Percentiles rank a stretch among this genome's conserved stretches.
phyloP scores from a whole-genome alignment of 2,888 invertebrate genomes.

The Drosophila anomalipes region DNA sequence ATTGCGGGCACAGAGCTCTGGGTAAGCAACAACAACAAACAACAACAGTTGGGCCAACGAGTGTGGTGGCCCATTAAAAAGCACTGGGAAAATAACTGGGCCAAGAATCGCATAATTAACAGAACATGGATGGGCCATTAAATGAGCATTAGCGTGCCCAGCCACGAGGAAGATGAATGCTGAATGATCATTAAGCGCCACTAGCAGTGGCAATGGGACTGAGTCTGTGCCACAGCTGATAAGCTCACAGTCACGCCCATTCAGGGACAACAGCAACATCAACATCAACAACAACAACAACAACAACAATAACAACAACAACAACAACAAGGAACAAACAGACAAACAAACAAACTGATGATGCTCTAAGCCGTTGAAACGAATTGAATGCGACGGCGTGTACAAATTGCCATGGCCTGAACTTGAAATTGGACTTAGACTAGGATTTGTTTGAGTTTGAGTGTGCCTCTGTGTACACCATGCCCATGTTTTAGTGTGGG shows the following conservation, averaged over 20 bases:
- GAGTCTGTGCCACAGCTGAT: constrained; percentile 53
- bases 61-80: constrained; percentile 61
- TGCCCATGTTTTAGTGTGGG: not conserved
- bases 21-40: constrained; percentile 17
- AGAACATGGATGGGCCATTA: constrained; percentile 61
- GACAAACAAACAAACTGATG: constrained; percentile 19
- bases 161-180: constrained; percentile 7
- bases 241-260: constrained; percentile 38
- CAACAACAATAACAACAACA: too few species aligned
- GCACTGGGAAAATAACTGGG: constrained; percentile 66
- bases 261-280: constrained; percentile 9
- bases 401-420: constrained; percentile 49
- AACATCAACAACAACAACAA: too few species aligned
- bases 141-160: constrained; percentile 59
- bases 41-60: not conserved
- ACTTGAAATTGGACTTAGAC: constrained; percentile 47
- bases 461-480: not conserved
- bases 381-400: constrained; percentile 35
- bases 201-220: constrained; percentile 22
- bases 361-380: constrained; percentile 54
- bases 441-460: constrained; percentile 19
- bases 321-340: not conserved
- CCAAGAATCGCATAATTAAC: constrained; percentile 76
- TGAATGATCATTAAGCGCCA: constrained; percentile 38
- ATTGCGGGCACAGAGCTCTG: constrained; percentile 19